phyloP scores from a whole-genome alignment of 2,888 invertebrate species.

The Sphaerophoria rueppellii region DNA sequence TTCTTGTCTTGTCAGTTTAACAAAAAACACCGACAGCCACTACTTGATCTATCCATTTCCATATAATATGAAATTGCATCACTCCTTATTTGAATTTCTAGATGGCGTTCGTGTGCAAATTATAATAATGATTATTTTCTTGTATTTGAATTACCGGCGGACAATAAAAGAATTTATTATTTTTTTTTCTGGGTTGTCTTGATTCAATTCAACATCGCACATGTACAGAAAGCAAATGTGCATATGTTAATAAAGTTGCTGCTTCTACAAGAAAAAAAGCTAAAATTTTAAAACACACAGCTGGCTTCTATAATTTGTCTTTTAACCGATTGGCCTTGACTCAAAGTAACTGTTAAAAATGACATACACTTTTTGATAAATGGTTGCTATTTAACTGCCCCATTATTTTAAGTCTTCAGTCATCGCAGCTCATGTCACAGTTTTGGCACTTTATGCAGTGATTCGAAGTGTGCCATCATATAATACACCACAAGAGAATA shows the following conservation, averaged over 20 bases:
- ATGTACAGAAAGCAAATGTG: constrained; percentile 10
- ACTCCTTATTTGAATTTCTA: constrained; percentile 35
- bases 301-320: constrained; percentile 48
- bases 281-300: constrained; percentile 14
- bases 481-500: constrained; percentile 8
- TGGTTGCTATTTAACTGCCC: background rate
- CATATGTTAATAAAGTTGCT: constrained; percentile 14
- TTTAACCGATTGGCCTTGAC: constrained; percentile 61
- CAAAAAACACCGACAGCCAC: background rate
- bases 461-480: constrained; percentile 29
- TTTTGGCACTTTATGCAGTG: constrained; percentile 39
- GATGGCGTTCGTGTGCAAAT: constrained; percentile 34
- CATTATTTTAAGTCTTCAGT: constrained; percentile 12
- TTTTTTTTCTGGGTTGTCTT: background rate
- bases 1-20: constrained; percentile 17
- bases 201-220: constrained; percentile 30
- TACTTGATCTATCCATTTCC: background rate
- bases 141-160: constrained; percentile 28
- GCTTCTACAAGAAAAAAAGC: background rate
- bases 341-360: constrained; percentile 39
- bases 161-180: constrained; percentile 44
- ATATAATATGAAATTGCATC: constrained; percentile 12
- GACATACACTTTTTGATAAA: constrained; percentile 21
- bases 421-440: constrained; percentile 23
- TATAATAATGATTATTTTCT: constrained; percentile 12